Conservation (phyloP, 2,797 vertebrate genomes). For the Ctenopoma kingsleyae region DNA sequence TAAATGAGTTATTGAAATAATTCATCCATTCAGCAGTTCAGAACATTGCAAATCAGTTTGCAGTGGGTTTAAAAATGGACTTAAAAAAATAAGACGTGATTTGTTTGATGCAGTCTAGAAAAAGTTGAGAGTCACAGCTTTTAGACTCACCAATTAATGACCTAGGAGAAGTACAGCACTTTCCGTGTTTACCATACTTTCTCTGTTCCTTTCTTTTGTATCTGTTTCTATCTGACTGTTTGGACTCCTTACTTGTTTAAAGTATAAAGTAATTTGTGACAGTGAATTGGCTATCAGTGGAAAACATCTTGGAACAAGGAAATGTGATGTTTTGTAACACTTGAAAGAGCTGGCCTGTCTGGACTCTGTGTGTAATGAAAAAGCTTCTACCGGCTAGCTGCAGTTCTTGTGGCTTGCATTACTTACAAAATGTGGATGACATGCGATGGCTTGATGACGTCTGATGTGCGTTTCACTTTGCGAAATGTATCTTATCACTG, state of each 20-base stretch:
- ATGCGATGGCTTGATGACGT: slow-evolving; percentile 16
- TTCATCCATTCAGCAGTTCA: neutral
- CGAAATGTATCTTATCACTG: slow-evolving; percentile 19
- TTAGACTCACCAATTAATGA: slow-evolving; percentile 24
- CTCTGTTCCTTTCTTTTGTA: slow-evolving; percentile 10
- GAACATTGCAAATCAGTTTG: neutral
- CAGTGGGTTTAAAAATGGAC: neutral
- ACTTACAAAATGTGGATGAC: slow-evolving; percentile 36
- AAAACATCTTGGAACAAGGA: slow-evolving; percentile 58
- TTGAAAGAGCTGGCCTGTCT: slow-evolving; percentile 23
- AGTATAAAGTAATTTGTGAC: slow-evolving; percentile 10
- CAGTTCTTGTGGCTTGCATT: neutral
- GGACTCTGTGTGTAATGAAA: slow-evolving; percentile 4
- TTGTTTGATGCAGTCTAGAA: neutral
- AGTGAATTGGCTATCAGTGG: slow-evolving; percentile 37
- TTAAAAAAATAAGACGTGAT: neutral
- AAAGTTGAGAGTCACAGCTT: slow-evolving; percentile 15
- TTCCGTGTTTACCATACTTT: slow-evolving; percentile 57
- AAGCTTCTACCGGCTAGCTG: slow-evolving; percentile 2
- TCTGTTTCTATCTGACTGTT: slow-evolving; percentile 9
- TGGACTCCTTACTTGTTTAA: slow-evolving; percentile 18
- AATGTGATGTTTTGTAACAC: slow-evolving; percentile 51
- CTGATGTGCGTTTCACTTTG: slow-evolving; percentile 3
- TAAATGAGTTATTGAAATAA: slow-evolving; percentile 2
- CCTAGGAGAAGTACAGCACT: slow-evolving; percentile 68